Conservation (phyloP, 2,113 vertebrate genomes). For the Cynocephalus volans region DNA sequence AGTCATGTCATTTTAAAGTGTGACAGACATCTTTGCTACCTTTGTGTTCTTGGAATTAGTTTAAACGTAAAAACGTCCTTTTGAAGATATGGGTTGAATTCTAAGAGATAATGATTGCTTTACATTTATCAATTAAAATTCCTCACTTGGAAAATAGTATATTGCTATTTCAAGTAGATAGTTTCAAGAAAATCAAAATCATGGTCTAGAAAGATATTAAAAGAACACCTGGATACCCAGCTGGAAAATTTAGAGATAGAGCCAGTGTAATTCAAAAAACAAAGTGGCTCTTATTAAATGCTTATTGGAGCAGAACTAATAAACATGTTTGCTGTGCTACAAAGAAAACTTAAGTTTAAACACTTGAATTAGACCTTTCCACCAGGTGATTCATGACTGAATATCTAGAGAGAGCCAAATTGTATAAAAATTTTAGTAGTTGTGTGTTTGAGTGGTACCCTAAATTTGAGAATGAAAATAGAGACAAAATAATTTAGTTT, state of each 20-base stretch:
- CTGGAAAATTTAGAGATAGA: background rate
- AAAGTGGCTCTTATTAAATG: conserved; percentile 30
- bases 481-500: background rate
- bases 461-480: background rate
- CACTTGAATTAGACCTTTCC: background rate
- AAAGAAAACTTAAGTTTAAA: conserved; percentile 2
- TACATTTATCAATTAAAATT: conserved; percentile 57
- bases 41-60: background rate
- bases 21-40: background rate
- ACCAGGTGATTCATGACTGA: background rate
- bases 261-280: background rate
- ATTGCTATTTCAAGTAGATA: background rate
- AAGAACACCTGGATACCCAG: background rate
- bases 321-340: background rate
- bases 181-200: background rate
- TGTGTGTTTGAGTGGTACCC: background rate
- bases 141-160: conserved; percentile 52
- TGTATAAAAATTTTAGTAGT: background rate
- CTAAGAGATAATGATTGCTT: background rate
- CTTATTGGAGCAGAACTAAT: background rate
- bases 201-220: background rate
- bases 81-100: background rate
- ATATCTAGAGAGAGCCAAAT: background rate
- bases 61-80: background rate
- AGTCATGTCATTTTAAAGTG: background rate